A percentile compares a stretch with the other conserved stretches of the same genome.
These are phyloP conservation scores for Mylabris phalerata DNA, from an alignment of 1,140 invertebrate genomes.

Conservation along the genomic window DNA sequence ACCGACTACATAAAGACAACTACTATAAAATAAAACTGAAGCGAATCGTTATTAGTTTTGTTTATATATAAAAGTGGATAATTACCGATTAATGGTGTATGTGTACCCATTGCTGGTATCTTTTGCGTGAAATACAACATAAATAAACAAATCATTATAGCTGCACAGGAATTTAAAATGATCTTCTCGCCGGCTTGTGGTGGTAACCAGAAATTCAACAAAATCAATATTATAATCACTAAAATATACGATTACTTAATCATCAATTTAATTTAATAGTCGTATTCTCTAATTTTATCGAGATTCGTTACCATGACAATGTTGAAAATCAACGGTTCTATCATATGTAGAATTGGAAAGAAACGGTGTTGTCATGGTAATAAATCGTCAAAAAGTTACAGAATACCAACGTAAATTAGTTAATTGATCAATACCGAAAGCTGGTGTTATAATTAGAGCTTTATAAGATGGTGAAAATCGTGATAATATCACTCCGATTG, in stretches of 20 bases:
- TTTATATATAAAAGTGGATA: background rate
- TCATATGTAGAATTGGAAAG: too few relatives aligned
- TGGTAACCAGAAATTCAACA: conserved; percentile 59
- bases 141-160: conserved; percentile 52
- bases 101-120: conserved; percentile 52
- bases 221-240: conserved; percentile 55
- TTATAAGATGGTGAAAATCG: conserved; percentile 56
- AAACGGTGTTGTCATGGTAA: too few relatives aligned
- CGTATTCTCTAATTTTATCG: too few relatives aligned
- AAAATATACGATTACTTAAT: conserved; percentile 27
- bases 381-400: too few relatives aligned
- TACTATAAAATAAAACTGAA: conserved; percentile 48
- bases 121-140: conserved; percentile 57
- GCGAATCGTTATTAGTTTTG: conserved; percentile 6
- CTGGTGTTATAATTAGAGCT: conserved; percentile 54
- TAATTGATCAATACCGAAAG: conserved; percentile 46
- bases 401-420: background rate
- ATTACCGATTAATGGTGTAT: conserved; percentile 58
- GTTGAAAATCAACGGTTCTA: too few relatives aligned
- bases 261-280: background rate
- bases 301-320: too few relatives aligned
- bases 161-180: conserved; percentile 51
- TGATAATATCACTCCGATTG: conserved; percentile 47
- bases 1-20: conserved; percentile 51
- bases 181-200: conserved; percentile 60